Base-by-base conservation (phyloP, 2,113 vertebrate species). In the Indicator indicator region DNA sequence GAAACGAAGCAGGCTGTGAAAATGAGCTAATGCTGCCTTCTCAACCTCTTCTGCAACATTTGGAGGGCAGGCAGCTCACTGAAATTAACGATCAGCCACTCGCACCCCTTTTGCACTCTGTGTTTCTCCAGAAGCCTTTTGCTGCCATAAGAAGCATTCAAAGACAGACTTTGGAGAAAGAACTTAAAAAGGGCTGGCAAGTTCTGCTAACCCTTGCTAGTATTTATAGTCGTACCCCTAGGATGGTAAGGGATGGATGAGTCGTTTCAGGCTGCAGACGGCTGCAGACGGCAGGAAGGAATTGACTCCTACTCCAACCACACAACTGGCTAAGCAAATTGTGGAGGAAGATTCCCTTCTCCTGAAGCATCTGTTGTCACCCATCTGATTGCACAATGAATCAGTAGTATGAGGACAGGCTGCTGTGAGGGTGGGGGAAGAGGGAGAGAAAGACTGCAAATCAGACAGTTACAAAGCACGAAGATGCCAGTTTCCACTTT, bases 281-380 rank as follows among this genome's bases (percentile, higher is more conserved):
- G 81, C 87, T 95, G 87, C 93, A 96, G 92, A 96, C 89, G 27
- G 88, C 95, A 97, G 96, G 95, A 95, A 91, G 94, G 94, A 97
- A 97, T 91, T 93, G 93, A 96, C 95, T 95, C 95, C 93, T 95
- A 93, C 95, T 93, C 96, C 94, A 95, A 91, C 91, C 93, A 95
- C 88, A 96, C 93, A 95, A 95, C 95, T 97, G 95, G 93, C 92
- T 95, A 96, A 93, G 94, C 85, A 83, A 94, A 95, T 86, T 86
- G 93, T 96, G 96, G 94, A 97, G 94, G 96, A 97, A 96, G 94
- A 88, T 93, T 96, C 90, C 77, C 93, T 95, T 92, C 92, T 96
- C 76, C 85, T 95, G 92, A 95, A 94, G 95, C 94, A 96, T 96
- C 95, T 96, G 94, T 88, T 97, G 83, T 93, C 91, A 95, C 58